Percentiles rank a stretch among this genome's conserved stretches.
Conservation (phyloP, 1,140 invertebrate species). For the Magallana angulata region DNA sequence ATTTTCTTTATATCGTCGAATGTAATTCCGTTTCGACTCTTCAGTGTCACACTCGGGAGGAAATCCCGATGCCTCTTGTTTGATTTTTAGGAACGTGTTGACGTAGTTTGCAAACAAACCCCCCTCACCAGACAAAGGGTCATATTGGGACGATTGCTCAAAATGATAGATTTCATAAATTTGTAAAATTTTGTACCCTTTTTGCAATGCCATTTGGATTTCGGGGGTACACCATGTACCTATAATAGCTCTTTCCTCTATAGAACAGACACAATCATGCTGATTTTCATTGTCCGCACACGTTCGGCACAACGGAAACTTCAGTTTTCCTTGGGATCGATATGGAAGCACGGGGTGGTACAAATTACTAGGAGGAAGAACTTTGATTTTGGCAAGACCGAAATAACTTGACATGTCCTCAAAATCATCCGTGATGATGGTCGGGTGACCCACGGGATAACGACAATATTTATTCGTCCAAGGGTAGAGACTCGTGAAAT, state of each 20-base stretch:
- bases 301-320: conserved; percentile 54
- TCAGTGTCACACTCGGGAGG: conserved; percentile 58
- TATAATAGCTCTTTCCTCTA: conserved; percentile 68
- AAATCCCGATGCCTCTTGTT: conserved; percentile 64
- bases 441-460: conserved; percentile 42
- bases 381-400: conserved; percentile 39
- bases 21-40: conserved; percentile 65
- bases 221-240: conserved; percentile 78
- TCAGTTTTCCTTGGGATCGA: conserved; percentile 46
- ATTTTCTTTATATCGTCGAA: conserved; percentile 70
- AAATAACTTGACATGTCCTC: conserved; percentile 46
- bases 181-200: conserved; percentile 68
- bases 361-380: conserved; percentile 40
- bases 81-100: conserved; percentile 65
- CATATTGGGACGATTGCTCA: conserved; percentile 68
- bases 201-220: conserved; percentile 73
- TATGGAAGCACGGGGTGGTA: conserved; percentile 42
- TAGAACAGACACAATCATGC: conserved; percentile 45
- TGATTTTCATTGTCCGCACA: conserved; percentile 50
- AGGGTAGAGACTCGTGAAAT: conserved; percentile 46
- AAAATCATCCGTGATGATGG: conserved; percentile 40
- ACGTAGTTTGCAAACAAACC: conserved; percentile 65
- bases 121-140: conserved; percentile 26
- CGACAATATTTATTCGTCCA: conserved; percentile 47
- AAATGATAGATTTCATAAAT: conserved; percentile 69